Percentiles rank a stretch among this genome's conserved stretches.
phyloP scores from a whole-genome alignment of 2,888 invertebrate genomes.

The Pseudococcus viburni region DNA sequence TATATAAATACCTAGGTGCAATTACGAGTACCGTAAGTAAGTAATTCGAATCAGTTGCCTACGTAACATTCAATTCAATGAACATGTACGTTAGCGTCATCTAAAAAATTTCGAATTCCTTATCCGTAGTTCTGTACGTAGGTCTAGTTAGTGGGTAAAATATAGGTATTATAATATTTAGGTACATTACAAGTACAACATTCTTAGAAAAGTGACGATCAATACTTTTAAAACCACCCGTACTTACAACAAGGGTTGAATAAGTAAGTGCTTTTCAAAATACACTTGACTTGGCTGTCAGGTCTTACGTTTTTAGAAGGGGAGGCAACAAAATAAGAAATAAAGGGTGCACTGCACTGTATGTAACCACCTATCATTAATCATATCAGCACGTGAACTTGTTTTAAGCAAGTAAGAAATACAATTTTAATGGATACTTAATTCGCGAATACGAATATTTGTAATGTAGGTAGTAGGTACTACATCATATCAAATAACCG shows the following conservation, averaged over 20 bases:
- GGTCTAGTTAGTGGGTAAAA: not conserved
- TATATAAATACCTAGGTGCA: too few relatives aligned
- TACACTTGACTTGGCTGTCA: constrained; percentile 58
- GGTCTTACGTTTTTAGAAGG: constrained; percentile 11
- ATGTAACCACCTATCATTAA: constrained; percentile 43
- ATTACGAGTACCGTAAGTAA: too few relatives aligned
- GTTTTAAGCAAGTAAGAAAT: not conserved
- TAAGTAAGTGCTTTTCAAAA: constrained; percentile 50
- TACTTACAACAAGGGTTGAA: constrained; percentile 47
- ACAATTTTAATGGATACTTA: not conserved
- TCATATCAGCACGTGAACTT: constrained; percentile 58
- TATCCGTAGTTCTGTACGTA: too few relatives aligned
- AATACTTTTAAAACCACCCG: constrained; percentile 33
- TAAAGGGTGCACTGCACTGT: constrained; percentile 34
- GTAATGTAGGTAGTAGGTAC: not conserved
- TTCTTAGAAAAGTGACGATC: constrained; percentile 7
- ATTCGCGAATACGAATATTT: constrained; percentile 35
- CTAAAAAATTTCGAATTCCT: too few relatives aligned
- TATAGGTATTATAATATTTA: not conserved
- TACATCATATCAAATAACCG: too few relatives aligned
- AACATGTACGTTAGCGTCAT: too few relatives aligned
- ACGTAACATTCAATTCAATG: too few relatives aligned
- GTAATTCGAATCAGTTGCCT: too few relatives aligned
- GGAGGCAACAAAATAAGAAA: constrained; percentile 44
- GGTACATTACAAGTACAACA: not conserved